phyloP scores from a whole-genome alignment of 1,140 invertebrate species.

The Platorchestia sp. region DNA sequence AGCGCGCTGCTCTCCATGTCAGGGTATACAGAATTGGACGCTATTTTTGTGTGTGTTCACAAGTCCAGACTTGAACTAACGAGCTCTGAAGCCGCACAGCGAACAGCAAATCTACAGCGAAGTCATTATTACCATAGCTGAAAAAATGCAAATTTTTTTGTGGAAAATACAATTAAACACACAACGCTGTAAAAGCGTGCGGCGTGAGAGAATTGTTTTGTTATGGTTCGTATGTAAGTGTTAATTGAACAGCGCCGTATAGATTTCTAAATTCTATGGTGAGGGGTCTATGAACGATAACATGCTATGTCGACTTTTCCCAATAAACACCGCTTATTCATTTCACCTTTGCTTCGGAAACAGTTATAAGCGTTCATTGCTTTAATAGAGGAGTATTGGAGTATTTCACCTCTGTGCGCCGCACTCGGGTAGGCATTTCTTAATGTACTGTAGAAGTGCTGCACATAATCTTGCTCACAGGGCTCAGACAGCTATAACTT shows the following conservation, averaged over 20 bases:
- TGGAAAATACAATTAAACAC: neutral
- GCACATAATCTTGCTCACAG: no score
- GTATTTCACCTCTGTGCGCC: no score
- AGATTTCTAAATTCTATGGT: no score
- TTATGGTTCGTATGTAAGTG: neutral
- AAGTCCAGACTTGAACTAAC: neutral
- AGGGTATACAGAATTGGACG: neutral
- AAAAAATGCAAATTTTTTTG: neutral
- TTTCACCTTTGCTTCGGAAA: no score
- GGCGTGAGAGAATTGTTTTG: neutral
- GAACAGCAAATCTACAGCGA: neutral
- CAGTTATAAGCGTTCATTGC: no score
- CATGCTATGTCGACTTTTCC: no score
- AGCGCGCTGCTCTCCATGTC: neutral
- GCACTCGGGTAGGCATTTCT: no score
- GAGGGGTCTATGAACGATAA: no score
- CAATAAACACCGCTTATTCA: no score
- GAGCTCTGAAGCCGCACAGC: neutral
- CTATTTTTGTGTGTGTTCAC: neutral
- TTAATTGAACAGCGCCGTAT: neutral
- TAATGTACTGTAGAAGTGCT: no score
- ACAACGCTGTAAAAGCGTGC: neutral
- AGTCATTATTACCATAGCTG: neutral
- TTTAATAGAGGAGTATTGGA: no score
- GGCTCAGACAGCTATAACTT: no score